Conservation (phyloP, 1,140 invertebrate genomes). For the Hyphantria cunea region DNA sequence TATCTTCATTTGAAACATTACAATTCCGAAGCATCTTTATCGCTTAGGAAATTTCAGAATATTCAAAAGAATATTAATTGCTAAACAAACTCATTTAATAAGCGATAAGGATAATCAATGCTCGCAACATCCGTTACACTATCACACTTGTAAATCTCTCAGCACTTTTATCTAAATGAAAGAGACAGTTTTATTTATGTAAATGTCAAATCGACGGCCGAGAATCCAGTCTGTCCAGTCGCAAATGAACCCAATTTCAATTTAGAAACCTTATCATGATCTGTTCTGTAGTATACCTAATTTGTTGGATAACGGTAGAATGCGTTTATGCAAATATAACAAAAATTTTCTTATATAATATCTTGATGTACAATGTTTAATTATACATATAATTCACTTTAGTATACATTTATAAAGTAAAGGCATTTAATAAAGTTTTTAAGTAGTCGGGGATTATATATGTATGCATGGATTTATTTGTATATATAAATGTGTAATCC, state of each 20-base stretch:
- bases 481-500: too few relatives aligned
- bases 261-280: slow-evolving; percentile 23
- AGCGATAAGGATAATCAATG: background rate
- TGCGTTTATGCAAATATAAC: slow-evolving; percentile 2
- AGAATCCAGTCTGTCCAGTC: slow-evolving; percentile 11
- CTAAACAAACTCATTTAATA: background rate
- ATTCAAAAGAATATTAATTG: background rate
- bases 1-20: too few relatives aligned
- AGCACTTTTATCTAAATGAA: slow-evolving; percentile 23
- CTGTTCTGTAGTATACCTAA: slow-evolving; percentile 4
- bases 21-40: background rate
- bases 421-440: too few relatives aligned
- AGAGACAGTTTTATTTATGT: slow-evolving; percentile 15
- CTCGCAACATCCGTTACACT: slow-evolving; percentile 1
- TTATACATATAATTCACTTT: too few relatives aligned
- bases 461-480: too few relatives aligned
- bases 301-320: slow-evolving; percentile 12
- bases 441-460: too few relatives aligned
- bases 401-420: too few relatives aligned
- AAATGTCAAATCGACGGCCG: slow-evolving; percentile 6
- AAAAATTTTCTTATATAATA: background rate
- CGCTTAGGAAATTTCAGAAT: background rate
- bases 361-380: too few relatives aligned
- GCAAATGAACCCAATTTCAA: slow-evolving; percentile 10
- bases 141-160: slow-evolving; percentile 23